phyloP scores from a whole-genome alignment of 2,797 vertebrate genomes.

The Phrynocephalus vlangalii region DNA sequence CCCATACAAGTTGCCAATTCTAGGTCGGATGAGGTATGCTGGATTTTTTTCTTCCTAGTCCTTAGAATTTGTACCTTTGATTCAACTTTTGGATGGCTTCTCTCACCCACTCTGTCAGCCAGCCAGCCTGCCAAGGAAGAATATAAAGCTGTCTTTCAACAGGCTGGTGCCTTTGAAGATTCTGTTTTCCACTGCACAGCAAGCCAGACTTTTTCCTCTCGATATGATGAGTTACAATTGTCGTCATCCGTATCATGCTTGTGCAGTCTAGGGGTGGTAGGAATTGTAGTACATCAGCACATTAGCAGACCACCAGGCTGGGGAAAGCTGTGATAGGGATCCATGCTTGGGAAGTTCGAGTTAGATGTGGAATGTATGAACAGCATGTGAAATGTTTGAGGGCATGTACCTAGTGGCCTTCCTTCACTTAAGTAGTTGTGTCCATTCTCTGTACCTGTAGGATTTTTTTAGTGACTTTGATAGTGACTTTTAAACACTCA shows the following conservation, averaged over 20 bases:
- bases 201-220: not conserved
- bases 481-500: not conserved
- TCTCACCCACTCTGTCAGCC: not conserved
- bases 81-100: not conserved
- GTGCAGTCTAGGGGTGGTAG: not conserved
- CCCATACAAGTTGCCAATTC: not conserved
- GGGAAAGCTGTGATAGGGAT: not conserved
- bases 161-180: not conserved
- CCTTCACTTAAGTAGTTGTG: not conserved
- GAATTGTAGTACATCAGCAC: not conserved
- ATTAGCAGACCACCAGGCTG: not conserved
- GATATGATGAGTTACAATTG: not conserved
- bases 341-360: not conserved
- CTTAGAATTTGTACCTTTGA: constrained; percentile 5
- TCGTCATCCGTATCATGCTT: not conserved
- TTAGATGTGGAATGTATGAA: constrained; percentile 20
- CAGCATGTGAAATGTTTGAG: constrained; percentile 1
- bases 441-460: not conserved
- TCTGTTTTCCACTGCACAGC: not conserved
- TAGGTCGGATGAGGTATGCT: not conserved
- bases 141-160: constrained; percentile 11
- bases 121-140: not conserved
- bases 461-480: not conserved
- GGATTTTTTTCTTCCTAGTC: not conserved
- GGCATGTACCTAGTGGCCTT: not conserved